Conservation (phyloP, 2,888 invertebrate species). For the Galeruca laticollis region DNA sequence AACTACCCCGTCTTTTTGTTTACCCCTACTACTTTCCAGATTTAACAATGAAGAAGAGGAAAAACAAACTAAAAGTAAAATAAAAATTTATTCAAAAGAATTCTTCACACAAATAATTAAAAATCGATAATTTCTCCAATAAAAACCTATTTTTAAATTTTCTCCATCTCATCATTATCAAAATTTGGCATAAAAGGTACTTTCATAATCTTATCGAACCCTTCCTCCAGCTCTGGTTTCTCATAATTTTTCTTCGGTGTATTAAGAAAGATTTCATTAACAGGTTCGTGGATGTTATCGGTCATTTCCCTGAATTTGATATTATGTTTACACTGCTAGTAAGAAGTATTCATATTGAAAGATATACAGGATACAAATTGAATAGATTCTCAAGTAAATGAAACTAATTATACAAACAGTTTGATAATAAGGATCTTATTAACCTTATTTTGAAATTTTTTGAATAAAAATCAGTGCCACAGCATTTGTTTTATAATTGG, state of each 20-base stretch:
- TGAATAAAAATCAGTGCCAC: too few relatives aligned
- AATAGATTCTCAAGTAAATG: too few relatives aligned
- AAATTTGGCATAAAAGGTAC: constrained; percentile 88
- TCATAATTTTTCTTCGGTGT: constrained; percentile 84
- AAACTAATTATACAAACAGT: too few relatives aligned
- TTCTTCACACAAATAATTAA: background rate
- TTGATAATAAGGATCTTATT: too few relatives aligned
- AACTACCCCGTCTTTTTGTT: constrained; percentile 36
- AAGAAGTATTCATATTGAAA: constrained; percentile 79
- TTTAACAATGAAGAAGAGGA: too few relatives aligned
- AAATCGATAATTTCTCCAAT: constrained; percentile 68
- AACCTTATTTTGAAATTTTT: too few relatives aligned
- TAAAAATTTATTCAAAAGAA: too few relatives aligned
- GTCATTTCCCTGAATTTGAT: constrained; percentile 87
- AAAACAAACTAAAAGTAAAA: too few relatives aligned
- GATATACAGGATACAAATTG: constrained; percentile 79
- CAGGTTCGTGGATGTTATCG: constrained; percentile 77
- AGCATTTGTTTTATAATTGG: too few relatives aligned
- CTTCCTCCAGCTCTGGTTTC: constrained; percentile 82
- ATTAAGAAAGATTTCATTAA: constrained; percentile 88
- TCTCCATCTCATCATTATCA: constrained; percentile 74
- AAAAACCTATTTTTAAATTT: constrained; percentile 85
- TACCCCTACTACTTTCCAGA: too few relatives aligned
- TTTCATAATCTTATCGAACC: constrained; percentile 84
- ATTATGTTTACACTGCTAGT: constrained; percentile 87